phyloP scores from a whole-genome alignment of 1,140 invertebrate genomes.

The Halictus rubicundus region DNA sequence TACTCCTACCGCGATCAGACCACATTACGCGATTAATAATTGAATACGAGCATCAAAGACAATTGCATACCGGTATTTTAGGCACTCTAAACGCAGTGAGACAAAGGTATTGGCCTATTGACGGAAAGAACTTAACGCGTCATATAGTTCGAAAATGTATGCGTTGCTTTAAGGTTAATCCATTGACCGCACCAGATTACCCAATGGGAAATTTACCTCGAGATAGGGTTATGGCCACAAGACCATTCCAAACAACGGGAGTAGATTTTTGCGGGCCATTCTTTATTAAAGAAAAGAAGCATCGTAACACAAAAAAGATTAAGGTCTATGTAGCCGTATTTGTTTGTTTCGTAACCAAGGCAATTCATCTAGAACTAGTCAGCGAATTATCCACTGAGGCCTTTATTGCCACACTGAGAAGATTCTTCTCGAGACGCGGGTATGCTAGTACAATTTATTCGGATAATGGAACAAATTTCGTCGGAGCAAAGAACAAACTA shows the following conservation, averaged over 20 bases:
- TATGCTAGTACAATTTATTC: not conserved
- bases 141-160: too few relatives aligned
- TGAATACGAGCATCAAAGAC: not conserved
- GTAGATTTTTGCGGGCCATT: not conserved
- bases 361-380: constrained; percentile 11
- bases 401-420: not conserved
- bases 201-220: too few relatives aligned
- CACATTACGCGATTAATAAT: not conserved
- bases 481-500: not conserved
- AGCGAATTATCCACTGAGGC: constrained; percentile 1
- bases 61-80: not conserved
- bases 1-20: not conserved
- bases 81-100: too few relatives aligned
- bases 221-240: too few relatives aligned
- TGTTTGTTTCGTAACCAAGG: constrained; percentile 9
- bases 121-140: too few relatives aligned
- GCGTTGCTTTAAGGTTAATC: too few relatives aligned
- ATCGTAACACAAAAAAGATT: not conserved
- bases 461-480: constrained; percentile 12
- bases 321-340: constrained; percentile 12
- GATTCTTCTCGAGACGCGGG: not conserved
- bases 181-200: too few relatives aligned
- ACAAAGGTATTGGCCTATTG: too few relatives aligned
- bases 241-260: too few relatives aligned
- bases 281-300: not conserved